Conservation (phyloP, 2,888 invertebrate genomes). For the Latrodectus hesperus region DNA sequence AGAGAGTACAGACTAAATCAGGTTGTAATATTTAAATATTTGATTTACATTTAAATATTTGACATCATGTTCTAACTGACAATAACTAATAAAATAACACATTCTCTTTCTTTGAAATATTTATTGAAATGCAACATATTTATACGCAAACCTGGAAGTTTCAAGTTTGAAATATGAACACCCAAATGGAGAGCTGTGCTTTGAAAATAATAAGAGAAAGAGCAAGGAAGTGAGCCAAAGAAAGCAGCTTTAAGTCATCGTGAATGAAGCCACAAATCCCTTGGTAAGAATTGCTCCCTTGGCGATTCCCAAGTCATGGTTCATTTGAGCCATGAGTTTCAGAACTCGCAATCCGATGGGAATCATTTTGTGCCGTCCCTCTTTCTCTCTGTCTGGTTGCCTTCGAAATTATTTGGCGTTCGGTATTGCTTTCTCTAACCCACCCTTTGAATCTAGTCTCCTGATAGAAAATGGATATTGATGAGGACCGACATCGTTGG, state of each 20-base stretch:
- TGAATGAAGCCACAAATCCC: conserved; percentile 41
- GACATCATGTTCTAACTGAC: not conserved
- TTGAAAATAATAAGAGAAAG: conserved; percentile 31
- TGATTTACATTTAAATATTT: not conserved
- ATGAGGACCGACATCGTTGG: conserved; percentile 23
- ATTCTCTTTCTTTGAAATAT: no score
- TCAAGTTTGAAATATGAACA: not conserved
- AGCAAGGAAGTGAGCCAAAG: conserved; percentile 5
- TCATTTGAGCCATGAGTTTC: conserved; percentile 36
- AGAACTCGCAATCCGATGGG: conserved; percentile 32
- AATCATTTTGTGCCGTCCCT: conserved; percentile 8
- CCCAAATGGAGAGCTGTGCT: not conserved
- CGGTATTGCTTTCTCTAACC: conserved; percentile 2
- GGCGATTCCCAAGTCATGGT: conserved; percentile 31
- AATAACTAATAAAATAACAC: no score
- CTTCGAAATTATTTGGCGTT: conserved; percentile 20
- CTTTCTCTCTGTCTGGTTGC: no score
- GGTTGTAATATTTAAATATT: not conserved
- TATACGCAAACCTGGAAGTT: not conserved
- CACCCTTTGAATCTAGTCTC: conserved; percentile 16
- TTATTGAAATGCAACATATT: no score
- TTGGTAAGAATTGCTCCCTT: conserved; percentile 26
- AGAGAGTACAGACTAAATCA: not conserved
- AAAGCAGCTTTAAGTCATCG: conserved; percentile 33
- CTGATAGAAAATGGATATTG: conserved; percentile 14